Evolutionary conservation across 2,888 invertebrate species (phyloP).

Genomic region (Leptura quadrifasciata): DNA sequence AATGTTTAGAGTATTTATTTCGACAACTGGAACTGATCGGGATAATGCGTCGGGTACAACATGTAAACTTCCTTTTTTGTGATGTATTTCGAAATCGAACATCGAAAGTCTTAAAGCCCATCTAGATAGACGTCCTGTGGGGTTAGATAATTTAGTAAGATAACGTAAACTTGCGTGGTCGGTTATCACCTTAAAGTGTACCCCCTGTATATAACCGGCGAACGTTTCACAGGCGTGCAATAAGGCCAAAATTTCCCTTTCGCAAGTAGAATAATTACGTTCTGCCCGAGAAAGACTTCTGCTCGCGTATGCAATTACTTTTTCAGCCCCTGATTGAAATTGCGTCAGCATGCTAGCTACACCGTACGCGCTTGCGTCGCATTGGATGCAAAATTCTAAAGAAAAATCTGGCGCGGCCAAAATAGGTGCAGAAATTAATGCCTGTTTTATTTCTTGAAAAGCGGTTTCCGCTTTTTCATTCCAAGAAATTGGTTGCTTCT

Average conservation of each 20-base stretch:
- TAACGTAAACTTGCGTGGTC: conserved; percentile 27
- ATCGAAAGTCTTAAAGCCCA: conserved; percentile 40
- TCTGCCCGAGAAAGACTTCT: conserved; percentile 54
- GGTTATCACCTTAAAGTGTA: conserved; percentile 30
- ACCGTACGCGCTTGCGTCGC: conserved; percentile 61
- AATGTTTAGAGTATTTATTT: conserved; percentile 13
- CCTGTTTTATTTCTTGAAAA: conserved; percentile 40
- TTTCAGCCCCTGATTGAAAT: conserved; percentile 45
- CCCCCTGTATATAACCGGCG: background rate
- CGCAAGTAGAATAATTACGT: conserved; percentile 16
- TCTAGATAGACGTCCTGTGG: conserved; percentile 40
- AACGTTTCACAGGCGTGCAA: background rate
- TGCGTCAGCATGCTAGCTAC: conserved; percentile 40
- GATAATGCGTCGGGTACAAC: conserved; percentile 43
- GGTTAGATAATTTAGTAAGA: conserved; percentile 24
- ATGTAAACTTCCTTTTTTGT: conserved; percentile 42
- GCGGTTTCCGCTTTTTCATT: conserved; percentile 42
- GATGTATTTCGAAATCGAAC: conserved; percentile 46
- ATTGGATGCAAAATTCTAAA: conserved; percentile 52
- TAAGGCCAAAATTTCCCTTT: background rate
- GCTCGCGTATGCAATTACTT: conserved; percentile 56
- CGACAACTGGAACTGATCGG: background rate
- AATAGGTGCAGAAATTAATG: conserved; percentile 50
- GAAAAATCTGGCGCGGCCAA: conserved; percentile 56
- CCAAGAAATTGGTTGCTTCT: conserved; percentile 23